A percentile compares a stretch with the other conserved stretches of the same genome.
These are phyloP conservation scores for Macropis europaea DNA, from an alignment of 2,888 invertebrate species.

Conservation along the genomic window DNA sequence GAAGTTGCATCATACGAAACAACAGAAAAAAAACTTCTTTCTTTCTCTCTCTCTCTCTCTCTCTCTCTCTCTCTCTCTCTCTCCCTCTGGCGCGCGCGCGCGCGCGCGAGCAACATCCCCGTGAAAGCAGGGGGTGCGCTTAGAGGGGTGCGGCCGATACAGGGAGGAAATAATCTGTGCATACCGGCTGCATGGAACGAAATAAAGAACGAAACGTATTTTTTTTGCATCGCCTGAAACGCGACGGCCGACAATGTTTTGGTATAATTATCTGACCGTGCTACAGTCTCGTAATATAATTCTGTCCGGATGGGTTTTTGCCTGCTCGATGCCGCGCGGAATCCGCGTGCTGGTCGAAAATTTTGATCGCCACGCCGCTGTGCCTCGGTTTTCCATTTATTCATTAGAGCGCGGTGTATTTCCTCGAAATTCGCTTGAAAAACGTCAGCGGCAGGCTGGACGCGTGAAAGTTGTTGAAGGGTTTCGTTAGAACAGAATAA, in stretches of 20 bases:
- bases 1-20: no score
- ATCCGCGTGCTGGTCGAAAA: conserved; percentile 1
- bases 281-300: conserved; percentile 46
- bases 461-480: no score
- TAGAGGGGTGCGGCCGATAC: background rate
- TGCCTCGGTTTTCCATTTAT: conserved; percentile 1
- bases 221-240: conserved; percentile 50
- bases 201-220: conserved; percentile 55
- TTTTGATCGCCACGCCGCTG: background rate
- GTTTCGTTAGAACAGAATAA: no score
- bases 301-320: conserved; percentile 44
- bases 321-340: background rate
- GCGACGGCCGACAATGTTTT: conserved; percentile 50
- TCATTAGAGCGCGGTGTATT: background rate
- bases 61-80: no score
- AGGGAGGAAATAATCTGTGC: conserved; percentile 47
- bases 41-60: no score
- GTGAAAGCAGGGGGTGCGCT: no score
- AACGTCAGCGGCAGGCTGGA: no score
- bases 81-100: no score
- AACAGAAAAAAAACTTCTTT: no score
- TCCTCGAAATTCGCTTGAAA: background rate
- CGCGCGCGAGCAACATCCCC: background rate
- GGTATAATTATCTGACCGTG: conserved; percentile 64
- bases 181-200: conserved; percentile 47